phyloP scores from a whole-genome alignment of 1,140 invertebrate genomes.

The Rhynchophorus ferrugineus region DNA sequence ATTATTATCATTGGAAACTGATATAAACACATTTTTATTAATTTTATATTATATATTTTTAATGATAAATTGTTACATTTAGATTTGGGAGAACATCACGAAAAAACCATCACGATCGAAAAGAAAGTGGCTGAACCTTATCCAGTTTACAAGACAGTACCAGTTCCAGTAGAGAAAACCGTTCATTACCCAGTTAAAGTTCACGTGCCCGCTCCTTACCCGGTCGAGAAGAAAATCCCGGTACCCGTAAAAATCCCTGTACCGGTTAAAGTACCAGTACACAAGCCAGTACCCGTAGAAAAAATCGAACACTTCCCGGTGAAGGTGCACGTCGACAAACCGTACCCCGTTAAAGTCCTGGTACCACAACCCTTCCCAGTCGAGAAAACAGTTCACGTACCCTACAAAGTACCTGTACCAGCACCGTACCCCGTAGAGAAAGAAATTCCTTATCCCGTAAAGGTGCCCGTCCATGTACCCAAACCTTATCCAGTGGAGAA shows the following conservation, averaged over 20 bases:
- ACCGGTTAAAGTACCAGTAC: conserved; percentile 53
- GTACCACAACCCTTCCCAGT: conserved; percentile 61
- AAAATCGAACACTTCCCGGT: conserved; percentile 64
- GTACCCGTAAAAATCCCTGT: conserved; percentile 59
- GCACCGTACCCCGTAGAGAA: conserved; percentile 59
- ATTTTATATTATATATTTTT: no score
- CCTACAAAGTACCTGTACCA: conserved; percentile 54
- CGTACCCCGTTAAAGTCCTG: conserved; percentile 56
- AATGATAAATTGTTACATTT: no score
- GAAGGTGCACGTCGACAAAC: conserved; percentile 60
- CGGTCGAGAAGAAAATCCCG: conserved; percentile 62
- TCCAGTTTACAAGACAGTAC: conserved; percentile 39
- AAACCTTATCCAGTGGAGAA: conserved; percentile 53
- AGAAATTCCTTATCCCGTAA: conserved; percentile 52
- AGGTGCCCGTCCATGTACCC: conserved; percentile 52
- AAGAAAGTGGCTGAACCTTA: conserved; percentile 53
- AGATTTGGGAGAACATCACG: conserved; percentile 44
- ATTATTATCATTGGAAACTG: no score
- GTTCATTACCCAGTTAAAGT: conserved; percentile 55
- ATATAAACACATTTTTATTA: no score
- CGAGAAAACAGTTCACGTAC: conserved; percentile 55
- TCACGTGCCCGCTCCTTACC: conserved; percentile 52
- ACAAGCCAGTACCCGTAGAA: conserved; percentile 62
- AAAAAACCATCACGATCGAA: conserved; percentile 67
- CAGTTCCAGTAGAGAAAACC: conserved; percentile 48